Evolutionary conservation across 2,113 vertebrate genomes (phyloP).

Genomic region (Zosterops lateralis): DNA sequence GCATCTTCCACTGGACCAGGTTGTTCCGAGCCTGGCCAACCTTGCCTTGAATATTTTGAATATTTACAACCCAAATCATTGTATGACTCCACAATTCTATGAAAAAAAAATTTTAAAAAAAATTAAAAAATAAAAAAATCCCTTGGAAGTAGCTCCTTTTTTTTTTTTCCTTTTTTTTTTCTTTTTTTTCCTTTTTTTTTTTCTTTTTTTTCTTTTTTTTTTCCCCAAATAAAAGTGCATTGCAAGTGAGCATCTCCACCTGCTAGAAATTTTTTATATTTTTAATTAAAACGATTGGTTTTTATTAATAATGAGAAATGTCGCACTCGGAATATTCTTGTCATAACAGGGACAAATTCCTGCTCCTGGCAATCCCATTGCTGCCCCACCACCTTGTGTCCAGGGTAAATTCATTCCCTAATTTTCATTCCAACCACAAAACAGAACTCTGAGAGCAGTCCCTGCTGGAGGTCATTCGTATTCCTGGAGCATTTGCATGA

Average conservation of each 20-base stretch:
- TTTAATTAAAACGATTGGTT: background rate
- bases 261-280: accelerated
- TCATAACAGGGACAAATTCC: background rate
- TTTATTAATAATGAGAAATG: background rate
- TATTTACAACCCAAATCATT: background rate
- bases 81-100: background rate
- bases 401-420: background rate
- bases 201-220: background rate
- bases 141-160: background rate
- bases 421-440: background rate
- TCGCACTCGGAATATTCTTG: background rate
- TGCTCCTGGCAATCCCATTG: background rate
- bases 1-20: background rate
- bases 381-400: background rate
- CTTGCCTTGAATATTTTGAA: background rate
- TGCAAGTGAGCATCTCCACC: background rate
- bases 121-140: background rate
- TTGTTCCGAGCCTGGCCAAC: background rate
- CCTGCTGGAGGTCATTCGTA: background rate
- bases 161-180: background rate
- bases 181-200: background rate
- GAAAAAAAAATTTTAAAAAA: background rate
- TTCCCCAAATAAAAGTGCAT: background rate
- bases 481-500: background rate
- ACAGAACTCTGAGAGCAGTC: background rate